Evolutionary conservation across 1,140 invertebrate genomes (phyloP), one percentile per base, ranked within the genome.

Genomic region (Drosophila saltans): DNA sequence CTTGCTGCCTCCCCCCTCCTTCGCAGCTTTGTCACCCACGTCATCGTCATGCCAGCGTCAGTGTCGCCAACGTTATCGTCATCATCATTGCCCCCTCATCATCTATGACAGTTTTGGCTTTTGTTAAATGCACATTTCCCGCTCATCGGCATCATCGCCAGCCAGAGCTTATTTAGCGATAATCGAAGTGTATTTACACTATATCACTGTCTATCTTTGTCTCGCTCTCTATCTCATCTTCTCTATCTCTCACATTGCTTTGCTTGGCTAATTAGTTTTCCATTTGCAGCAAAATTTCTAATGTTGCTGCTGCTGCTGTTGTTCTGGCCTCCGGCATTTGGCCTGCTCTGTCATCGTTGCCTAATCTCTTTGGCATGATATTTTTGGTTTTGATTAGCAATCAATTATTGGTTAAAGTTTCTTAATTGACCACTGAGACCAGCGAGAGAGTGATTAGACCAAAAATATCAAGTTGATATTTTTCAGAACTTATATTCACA

Each of bases 101-200:
- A 57, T n/a, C 56, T 58, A 9, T 63, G 67, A 39, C 79, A 59
- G 66, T 57, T 74, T 65, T 26, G 75, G 40, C 75, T 63, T 66
- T 78, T 78, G 75, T 78, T 78, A 62, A 58, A 72, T 72, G 65
- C 65, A 66, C 69, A 61, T 60, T 74, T 57, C 66, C 71, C 36
- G 66, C 71, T 64, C 66, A 68, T 48, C 45, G 8, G 3, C 45
- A 48, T 48, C 43, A 63, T 78, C 60, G 71, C 33, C 6, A 63
- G 64, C 73, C 52, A 69, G 55, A 77, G 66, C 73, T 80, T 80
- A 84, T 84, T 84, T 80, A 80, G 69, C 81, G 69, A 77, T 84
- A 84, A 84, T 77, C 81, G 81, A 84, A 84, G 69, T 80, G 60
- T 69, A 80, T 83, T 76, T 70, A 80, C 75, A 69, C 66, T 76